These are phyloP conservation scores for Atherinosoma microstoma DNA, from an alignment of 2,797 vertebrate species.

Conservation along the genomic window DNA sequence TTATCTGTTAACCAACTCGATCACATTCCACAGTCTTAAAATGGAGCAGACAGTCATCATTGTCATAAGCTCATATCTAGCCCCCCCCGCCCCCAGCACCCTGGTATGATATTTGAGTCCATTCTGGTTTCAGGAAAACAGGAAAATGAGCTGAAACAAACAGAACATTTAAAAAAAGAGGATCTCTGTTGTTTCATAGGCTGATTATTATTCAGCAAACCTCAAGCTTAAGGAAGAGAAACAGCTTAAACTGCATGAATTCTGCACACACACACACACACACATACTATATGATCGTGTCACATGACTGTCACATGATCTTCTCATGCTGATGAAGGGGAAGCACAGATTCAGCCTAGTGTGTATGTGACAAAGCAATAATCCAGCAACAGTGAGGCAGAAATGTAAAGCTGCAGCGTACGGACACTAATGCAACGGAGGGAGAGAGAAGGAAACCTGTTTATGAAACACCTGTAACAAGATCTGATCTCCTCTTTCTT, in stretches of 20 bases:
- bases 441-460: constrained; percentile 58
- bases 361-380: constrained; percentile 53
- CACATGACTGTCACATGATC: constrained; percentile 77
- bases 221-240: constrained; percentile 58
- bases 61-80: constrained; percentile 40
- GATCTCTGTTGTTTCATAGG: neutral
- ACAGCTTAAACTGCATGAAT: constrained; percentile 37
- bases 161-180: constrained; percentile 11
- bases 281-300: constrained; percentile 43
- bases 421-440: constrained; percentile 27
- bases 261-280: constrained; percentile 9
- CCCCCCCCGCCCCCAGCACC: constrained; percentile 29
- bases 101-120: constrained; percentile 38
- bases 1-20: constrained; percentile 43
- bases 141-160: constrained; percentile 16
- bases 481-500: constrained; percentile 70
- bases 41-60: constrained; percentile 30
- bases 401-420: constrained; percentile 47
- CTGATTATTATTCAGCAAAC: constrained; percentile 33
- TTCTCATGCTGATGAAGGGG: constrained; percentile 62
- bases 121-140: constrained; percentile 49
- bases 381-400: constrained; percentile 48
- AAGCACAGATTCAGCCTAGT: constrained; percentile 56
- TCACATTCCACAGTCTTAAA: constrained; percentile 49
- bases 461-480: constrained; percentile 82